A percentile compares a stretch with the other conserved stretches of the same genome.
Evolutionary conservation across 2,888 invertebrate species (phyloP).

Genomic region (Apotomis capreana): DNA sequence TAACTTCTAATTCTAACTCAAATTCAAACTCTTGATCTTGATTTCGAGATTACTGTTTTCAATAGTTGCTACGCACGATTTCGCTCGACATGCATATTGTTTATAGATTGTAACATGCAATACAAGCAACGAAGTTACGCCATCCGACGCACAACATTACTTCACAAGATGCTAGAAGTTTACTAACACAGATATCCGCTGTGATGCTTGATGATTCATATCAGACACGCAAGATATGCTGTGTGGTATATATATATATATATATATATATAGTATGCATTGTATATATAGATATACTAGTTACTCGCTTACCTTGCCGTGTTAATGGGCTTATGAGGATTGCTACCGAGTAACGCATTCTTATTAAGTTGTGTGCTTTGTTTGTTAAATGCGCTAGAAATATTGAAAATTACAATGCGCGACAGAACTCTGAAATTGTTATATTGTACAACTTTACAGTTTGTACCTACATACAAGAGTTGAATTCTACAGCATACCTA

Average conservation of each 20-base stretch:
- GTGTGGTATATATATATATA: background rate
- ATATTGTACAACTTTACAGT: background rate
- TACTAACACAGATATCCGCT: slow-evolving; percentile 30
- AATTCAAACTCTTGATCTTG: background rate
- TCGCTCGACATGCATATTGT: background rate
- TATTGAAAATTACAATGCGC: background rate
- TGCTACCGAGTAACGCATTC: slow-evolving; percentile 25
- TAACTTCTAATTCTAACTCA: too few relatives aligned
- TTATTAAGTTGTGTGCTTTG: slow-evolving; percentile 8
- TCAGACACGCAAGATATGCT: slow-evolving; percentile 13
- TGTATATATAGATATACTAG: background rate
- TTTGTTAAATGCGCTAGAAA: background rate
- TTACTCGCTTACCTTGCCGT: slow-evolving; percentile 37
- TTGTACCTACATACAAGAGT: too few relatives aligned
- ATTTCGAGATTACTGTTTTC: background rate
- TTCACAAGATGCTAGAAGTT: slow-evolving; percentile 17
- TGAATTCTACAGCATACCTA: too few relatives aligned
- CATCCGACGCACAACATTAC: slow-evolving; percentile 11
- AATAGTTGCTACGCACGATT: background rate
- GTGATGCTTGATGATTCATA: slow-evolving; percentile 30
- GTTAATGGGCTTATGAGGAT: slow-evolving; percentile 30
- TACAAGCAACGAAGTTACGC: slow-evolving; percentile 13
- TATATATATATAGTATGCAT: too few relatives aligned
- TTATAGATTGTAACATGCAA: slow-evolving; percentile 3
- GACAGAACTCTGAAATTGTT: background rate